Conservation (phyloP, 92 coral and sea anemone species). For the Hydrozoanthus gracilis region DNA sequence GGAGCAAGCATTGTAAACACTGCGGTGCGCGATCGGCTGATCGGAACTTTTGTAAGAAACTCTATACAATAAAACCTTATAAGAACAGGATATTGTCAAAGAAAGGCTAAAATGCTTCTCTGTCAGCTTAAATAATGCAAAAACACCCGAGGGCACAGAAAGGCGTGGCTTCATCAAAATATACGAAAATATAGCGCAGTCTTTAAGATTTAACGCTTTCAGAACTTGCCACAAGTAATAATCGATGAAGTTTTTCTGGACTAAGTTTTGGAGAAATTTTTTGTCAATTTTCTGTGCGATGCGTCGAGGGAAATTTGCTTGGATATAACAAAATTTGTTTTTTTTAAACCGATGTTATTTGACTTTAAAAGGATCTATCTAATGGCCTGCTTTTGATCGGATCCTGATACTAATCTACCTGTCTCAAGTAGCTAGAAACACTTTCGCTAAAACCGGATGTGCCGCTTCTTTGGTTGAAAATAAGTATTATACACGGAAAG, state of each 20-base stretch:
- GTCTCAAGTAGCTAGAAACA: neutral
- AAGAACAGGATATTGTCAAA: slow-evolving; percentile 42
- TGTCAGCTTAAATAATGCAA: slow-evolving; percentile 31
- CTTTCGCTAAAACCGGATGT: slow-evolving; percentile 9
- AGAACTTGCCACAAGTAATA: neutral
- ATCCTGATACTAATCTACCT: slow-evolving; percentile 20
- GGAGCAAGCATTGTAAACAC: slow-evolving; percentile 39
- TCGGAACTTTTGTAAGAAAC: slow-evolving; percentile 34
- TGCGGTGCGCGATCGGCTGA: neutral
- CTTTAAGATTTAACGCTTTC: neutral
- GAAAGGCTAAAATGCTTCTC: neutral
- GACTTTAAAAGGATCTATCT: neutral
- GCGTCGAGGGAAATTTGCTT: too few species aligned
- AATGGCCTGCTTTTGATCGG: slow-evolving; percentile 4
- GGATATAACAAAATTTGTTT: too few species aligned
- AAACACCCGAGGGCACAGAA: slow-evolving; percentile 34
- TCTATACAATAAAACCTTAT: slow-evolving; percentile 33
- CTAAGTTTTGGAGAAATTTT: too few species aligned
- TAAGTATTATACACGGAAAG: neutral
- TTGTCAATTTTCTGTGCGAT: too few species aligned
- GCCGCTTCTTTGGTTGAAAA: neutral
- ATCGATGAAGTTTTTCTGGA: neutral
- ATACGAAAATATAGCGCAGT: neutral
- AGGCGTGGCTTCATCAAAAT: slow-evolving; percentile 16
- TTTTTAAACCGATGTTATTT: neutral